Conservation (phyloP, 2,888 invertebrate genomes). For the Tigriopus californicus region DNA sequence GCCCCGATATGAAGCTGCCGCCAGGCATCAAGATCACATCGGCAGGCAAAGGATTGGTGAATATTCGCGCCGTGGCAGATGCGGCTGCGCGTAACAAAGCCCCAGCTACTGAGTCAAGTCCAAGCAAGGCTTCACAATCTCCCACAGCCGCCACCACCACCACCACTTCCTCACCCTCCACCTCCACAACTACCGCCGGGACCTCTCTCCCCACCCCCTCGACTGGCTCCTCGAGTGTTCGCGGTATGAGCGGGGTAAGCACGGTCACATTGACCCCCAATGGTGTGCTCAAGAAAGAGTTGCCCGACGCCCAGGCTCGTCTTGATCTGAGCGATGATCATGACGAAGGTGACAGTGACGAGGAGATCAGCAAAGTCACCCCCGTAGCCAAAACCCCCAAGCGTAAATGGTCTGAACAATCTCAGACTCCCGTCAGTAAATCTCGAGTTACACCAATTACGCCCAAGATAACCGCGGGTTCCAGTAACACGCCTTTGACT, state of each 20-base stretch:
- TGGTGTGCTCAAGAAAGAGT: background rate
- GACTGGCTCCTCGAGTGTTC: background rate
- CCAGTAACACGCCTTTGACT: background rate
- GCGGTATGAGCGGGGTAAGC: background rate
- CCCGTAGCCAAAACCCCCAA: background rate
- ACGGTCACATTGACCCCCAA: background rate
- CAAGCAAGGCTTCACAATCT: background rate
- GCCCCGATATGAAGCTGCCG: background rate
- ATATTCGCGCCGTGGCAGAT: conserved; percentile 1
- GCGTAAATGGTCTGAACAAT: background rate
- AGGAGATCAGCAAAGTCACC: background rate
- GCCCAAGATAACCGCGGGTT: background rate
- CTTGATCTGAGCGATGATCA: background rate
- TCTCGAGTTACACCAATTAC: background rate
- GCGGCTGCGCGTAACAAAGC: background rate
- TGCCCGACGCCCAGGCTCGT: background rate
- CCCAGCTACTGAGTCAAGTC: background rate
- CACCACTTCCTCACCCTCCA: background rate
- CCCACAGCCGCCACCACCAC: background rate
- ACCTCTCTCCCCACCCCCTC: background rate
- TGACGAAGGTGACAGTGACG: conserved; percentile 1
- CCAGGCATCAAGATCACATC: background rate
- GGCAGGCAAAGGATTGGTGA: conserved; percentile 2
- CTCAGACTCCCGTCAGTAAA: background rate
- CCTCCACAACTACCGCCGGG: background rate